Conservation (phyloP, 2,113 vertebrate species). For the Neofelis nebulosa region DNA sequence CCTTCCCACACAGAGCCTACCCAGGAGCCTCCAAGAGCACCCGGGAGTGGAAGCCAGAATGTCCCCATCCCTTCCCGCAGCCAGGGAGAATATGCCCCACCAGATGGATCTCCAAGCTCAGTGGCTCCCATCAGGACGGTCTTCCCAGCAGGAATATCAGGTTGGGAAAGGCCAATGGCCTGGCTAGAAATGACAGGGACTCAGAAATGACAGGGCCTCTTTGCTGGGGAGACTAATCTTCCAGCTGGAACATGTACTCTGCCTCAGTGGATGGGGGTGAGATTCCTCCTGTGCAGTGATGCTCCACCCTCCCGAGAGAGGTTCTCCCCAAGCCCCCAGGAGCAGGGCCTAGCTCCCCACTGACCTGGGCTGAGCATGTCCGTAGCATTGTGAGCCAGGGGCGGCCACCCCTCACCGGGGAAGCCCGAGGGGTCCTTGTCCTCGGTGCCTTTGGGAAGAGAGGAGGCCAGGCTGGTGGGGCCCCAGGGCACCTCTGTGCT, state of each 20-base stretch:
- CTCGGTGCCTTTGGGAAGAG: constrained; percentile 77
- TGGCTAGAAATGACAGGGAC: too few species aligned
- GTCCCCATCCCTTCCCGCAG: background rate
- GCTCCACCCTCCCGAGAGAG: background rate
- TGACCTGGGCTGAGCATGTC: constrained; percentile 91
- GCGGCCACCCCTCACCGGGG: constrained; percentile 77
- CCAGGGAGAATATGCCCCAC: background rate
- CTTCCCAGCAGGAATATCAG: background rate
- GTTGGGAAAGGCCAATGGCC: background rate
- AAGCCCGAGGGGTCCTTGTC: constrained; percentile 60
- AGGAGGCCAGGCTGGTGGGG: constrained; percentile 10
- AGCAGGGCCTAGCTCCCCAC: constrained; percentile 51
- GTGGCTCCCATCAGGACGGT: background rate
- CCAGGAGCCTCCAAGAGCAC: background rate
- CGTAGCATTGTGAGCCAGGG: constrained; percentile 88
- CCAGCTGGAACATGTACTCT: background rate
- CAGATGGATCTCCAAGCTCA: background rate
- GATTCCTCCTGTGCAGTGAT: background rate
- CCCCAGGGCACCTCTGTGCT: background rate
- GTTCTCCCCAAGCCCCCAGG: background rate
- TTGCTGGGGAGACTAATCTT: background rate
- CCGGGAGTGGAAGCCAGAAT: background rate
- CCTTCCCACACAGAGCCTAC: background rate
- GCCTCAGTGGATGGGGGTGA: background rate
- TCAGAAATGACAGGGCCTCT: background rate